These are phyloP conservation scores for Nibea albiflora DNA, from an alignment of 2,113 vertebrate species.

Conservation along the genomic window DNA sequence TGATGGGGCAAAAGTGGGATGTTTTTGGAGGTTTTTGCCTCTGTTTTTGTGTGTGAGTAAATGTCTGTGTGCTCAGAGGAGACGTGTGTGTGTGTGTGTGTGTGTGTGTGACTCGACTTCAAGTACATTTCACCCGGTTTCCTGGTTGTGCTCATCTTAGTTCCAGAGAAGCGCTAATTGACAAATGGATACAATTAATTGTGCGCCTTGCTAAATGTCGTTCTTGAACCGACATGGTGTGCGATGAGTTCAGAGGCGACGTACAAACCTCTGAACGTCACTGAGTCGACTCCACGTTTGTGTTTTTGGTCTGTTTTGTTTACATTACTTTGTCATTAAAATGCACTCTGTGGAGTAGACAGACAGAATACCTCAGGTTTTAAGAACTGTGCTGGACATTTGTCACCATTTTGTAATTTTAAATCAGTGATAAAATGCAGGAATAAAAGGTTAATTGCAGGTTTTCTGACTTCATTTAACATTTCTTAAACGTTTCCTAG, in stretches of 20 bases:
- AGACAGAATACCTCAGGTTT: too few species aligned
- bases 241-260: neutral
- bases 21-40: slow-evolving; percentile 33
- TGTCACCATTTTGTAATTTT: neutral
- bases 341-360: neutral
- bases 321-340: neutral
- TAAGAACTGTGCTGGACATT: neutral
- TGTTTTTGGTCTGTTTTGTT: neutral
- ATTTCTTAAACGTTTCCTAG: neutral
- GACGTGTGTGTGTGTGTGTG: neutral
- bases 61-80: slow-evolving; percentile 31
- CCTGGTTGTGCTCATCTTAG: slow-evolving; percentile 1
- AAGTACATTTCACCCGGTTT: slow-evolving; percentile 7
- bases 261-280: slow-evolving; percentile 8
- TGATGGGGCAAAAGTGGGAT: slow-evolving; percentile 51
- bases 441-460: neutral
- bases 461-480: neutral
- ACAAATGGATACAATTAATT: slow-evolving; percentile 26
- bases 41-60: slow-evolving; percentile 25
- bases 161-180: slow-evolving; percentile 19
- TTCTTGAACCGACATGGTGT: slow-evolving; percentile 1
- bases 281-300: neutral
- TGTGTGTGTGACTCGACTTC: neutral
- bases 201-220: slow-evolving; percentile 27
- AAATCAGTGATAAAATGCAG: neutral